A percentile compares a stretch with the other conserved stretches of the same genome.
Conservation (phyloP, 1,140 invertebrate species). For the Magallana gigas region DNA sequence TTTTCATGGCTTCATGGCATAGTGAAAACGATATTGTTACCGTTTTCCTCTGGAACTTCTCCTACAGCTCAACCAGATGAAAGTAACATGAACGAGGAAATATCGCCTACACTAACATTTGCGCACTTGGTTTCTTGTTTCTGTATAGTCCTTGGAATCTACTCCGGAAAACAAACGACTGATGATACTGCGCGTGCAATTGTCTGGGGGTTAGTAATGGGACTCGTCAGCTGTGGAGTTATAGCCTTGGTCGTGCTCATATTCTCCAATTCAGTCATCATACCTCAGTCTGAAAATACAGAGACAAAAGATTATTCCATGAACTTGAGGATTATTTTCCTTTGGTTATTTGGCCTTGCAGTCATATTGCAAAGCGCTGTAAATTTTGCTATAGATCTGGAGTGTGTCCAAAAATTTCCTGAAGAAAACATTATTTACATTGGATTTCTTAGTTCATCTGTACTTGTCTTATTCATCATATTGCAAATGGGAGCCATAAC, state of each 20-base stretch:
- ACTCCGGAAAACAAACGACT: constrained; percentile 14
- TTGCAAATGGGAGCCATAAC: constrained; percentile 27
- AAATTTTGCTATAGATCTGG: background rate
- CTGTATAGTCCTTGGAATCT: background rate
- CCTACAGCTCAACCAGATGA: background rate
- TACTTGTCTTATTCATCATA: background rate
- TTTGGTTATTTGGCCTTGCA: constrained; percentile 2
- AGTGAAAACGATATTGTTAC: background rate
- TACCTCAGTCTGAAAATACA: background rate
- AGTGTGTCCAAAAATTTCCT: background rate
- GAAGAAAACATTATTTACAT: background rate
- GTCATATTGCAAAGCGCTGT: constrained; percentile 16
- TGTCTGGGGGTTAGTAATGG: background rate
- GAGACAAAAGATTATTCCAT: constrained; percentile 2
- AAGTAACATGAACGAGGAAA: background rate
- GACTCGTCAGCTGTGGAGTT: background rate
- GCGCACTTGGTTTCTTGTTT: background rate
- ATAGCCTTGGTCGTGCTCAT: background rate
- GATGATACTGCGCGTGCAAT: background rate
- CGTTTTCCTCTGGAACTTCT: background rate
- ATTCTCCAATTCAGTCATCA: background rate
- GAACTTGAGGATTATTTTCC: background rate
- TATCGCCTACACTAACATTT: constrained; percentile 8
- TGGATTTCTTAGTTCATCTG: background rate
- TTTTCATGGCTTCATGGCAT: background rate